Evolutionary conservation across 2,113 vertebrate species (phyloP).

Genomic region (Bombycilla garrulus): DNA sequence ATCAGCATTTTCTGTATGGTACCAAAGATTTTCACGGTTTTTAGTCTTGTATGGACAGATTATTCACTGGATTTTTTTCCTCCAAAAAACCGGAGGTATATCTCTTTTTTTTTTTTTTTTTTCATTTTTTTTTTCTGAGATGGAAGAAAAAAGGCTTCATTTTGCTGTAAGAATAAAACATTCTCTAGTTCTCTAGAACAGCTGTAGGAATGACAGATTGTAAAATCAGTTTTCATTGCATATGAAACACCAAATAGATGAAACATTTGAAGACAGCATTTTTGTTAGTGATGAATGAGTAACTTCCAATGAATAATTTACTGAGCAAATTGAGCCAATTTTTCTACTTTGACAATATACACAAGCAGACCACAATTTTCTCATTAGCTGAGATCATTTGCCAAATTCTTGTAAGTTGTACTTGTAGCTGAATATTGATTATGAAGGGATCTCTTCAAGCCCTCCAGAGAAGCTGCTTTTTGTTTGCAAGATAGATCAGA

Average conservation of each 20-base stretch:
- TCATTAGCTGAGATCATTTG: not conserved
- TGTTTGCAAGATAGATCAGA: not conserved
- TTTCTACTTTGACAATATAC: not conserved
- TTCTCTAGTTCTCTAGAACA: not conserved
- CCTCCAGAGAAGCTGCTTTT: not conserved
- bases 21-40: not conserved
- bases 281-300: conserved; percentile 2
- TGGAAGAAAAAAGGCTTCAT: not conserved
- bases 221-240: not conserved
- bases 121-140: not conserved
- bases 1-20: not conserved
- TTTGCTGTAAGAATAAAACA: not conserved
- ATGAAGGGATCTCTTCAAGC: not conserved
- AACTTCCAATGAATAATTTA: conserved; percentile 37
- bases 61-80: not conserved
- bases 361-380: not conserved
- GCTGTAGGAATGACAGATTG: not conserved
- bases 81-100: accelerated
- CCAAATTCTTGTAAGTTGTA: not conserved
- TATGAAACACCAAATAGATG: not conserved
- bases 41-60: not conserved
- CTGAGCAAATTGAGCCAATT: not conserved
- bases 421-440: not conserved
- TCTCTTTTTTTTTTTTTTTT: not conserved
- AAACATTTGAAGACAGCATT: not conserved